phyloP scores from a whole-genome alignment of 2,113 vertebrate species.

The Tauraco erythrolophus region DNA sequence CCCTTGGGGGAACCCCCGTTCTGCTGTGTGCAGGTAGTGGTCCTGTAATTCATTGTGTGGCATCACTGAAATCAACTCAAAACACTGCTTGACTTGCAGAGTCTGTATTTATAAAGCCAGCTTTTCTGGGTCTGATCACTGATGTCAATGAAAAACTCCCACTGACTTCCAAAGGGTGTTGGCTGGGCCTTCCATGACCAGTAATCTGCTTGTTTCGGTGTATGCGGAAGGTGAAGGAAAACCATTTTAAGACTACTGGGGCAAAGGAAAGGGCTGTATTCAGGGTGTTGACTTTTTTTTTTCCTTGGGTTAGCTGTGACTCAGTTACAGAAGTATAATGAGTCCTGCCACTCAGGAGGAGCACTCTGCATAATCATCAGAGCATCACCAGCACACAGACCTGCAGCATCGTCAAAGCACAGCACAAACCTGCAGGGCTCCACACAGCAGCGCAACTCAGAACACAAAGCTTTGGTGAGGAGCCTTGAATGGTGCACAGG shows the following conservation, averaged over 20 bases:
- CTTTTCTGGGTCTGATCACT: not conserved
- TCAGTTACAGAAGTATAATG: too few relatives aligned
- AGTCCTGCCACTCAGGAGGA: not conserved
- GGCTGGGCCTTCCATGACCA: not conserved
- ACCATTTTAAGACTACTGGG: not conserved
- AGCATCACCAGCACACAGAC: not conserved
- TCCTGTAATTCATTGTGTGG: not conserved
- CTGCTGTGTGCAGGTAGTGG: not conserved
- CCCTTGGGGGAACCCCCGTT: not conserved
- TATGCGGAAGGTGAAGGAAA: not conserved
- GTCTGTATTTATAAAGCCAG: not conserved
- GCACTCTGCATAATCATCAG: not conserved
- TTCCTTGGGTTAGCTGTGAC: not conserved
- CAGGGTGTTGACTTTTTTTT: not conserved
- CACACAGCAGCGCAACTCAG: not conserved
- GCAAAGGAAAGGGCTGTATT: not conserved
- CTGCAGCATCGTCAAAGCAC: accelerated
- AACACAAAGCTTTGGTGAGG: not conserved
- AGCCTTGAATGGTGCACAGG: not conserved
- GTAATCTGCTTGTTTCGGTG: not conserved
- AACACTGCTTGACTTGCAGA: not conserved
- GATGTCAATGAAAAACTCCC: not conserved
- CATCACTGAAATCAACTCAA: not conserved
- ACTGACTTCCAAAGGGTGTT: not conserved
- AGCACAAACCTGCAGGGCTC: not conserved